Evolutionary conservation across 2,113 vertebrate genomes (phyloP).

Genomic region (Machaerirhynchus nigripectus): DNA sequence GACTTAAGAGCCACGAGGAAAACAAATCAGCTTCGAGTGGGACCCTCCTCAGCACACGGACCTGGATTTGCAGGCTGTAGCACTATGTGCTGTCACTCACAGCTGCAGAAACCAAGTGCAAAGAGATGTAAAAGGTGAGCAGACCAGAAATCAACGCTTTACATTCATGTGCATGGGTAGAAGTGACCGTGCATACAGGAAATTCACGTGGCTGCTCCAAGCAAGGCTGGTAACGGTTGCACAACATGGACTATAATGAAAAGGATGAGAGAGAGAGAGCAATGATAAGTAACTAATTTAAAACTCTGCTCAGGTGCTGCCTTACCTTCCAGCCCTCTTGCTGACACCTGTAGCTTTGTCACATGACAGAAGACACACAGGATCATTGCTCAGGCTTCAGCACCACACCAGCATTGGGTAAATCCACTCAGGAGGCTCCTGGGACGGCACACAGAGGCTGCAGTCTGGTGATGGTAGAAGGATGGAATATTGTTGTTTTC

Average conservation of each 20-base stretch:
- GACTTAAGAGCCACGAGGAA: background rate
- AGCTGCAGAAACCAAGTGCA: background rate
- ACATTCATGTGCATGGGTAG: background rate
- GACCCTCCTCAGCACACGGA: background rate
- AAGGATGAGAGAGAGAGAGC: background rate
- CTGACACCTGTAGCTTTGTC: background rate
- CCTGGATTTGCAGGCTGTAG: background rate
- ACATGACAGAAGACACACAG: background rate
- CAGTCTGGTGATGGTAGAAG: background rate
- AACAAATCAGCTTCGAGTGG: background rate
- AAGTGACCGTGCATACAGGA: background rate
- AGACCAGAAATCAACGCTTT: background rate
- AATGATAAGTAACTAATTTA: background rate
- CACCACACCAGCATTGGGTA: background rate
- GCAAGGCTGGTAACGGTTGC: background rate
- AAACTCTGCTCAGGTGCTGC: background rate
- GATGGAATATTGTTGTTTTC: background rate
- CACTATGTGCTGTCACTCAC: background rate
- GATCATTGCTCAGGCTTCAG: background rate
- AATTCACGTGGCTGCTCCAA: background rate
- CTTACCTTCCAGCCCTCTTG: background rate
- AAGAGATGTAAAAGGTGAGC: background rate
- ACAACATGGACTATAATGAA: background rate
- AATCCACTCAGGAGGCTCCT: background rate
- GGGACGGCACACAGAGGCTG: background rate